Conservation (phyloP, 2,888 invertebrate genomes). For the Chymomyza procnemis region DNA sequence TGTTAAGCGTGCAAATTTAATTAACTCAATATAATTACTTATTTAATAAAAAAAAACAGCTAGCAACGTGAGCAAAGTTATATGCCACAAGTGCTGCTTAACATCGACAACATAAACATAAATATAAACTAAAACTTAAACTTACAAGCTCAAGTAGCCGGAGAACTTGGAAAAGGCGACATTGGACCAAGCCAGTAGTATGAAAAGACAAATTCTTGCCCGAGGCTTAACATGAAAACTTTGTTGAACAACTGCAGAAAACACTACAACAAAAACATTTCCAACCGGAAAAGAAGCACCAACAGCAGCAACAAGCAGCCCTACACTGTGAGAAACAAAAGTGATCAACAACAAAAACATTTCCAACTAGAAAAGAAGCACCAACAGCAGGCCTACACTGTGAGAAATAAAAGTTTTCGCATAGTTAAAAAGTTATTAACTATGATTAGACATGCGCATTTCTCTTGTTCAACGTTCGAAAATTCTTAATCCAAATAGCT, state of each 20-base stretch:
- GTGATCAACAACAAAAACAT: too few relatives aligned
- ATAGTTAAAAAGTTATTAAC: too few relatives aligned
- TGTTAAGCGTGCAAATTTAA: slow-evolving; percentile 31
- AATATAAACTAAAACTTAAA: slow-evolving; percentile 43
- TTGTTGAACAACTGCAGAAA: slow-evolving; percentile 18
- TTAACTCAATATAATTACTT: slow-evolving; percentile 60
- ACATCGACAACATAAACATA: slow-evolving; percentile 8
- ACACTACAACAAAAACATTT: background rate
- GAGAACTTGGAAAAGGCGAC: slow-evolving; percentile 12
- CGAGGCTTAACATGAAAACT: slow-evolving; percentile 26
- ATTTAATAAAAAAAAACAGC: slow-evolving; percentile 55
- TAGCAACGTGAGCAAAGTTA: slow-evolving; percentile 21
- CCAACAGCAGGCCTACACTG: too few relatives aligned
- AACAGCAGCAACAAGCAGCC: background rate
- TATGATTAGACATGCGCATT: too few relatives aligned
- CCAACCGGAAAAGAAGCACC: slow-evolving; percentile 6
- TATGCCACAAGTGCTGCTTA: slow-evolving; percentile 4
- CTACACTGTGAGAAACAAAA: background rate
- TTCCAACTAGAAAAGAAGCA: too few relatives aligned
- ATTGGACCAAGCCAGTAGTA: background rate
- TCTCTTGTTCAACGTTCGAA: too few relatives aligned
- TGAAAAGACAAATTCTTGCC: slow-evolving; percentile 25
- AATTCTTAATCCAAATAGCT: too few relatives aligned
- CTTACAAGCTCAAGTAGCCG: slow-evolving; percentile 22
- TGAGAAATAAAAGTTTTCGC: too few relatives aligned